Evolutionary conservation across 2,113 vertebrate species (phyloP).

Genomic region (Dolichallabes microphthalmus): DNA sequence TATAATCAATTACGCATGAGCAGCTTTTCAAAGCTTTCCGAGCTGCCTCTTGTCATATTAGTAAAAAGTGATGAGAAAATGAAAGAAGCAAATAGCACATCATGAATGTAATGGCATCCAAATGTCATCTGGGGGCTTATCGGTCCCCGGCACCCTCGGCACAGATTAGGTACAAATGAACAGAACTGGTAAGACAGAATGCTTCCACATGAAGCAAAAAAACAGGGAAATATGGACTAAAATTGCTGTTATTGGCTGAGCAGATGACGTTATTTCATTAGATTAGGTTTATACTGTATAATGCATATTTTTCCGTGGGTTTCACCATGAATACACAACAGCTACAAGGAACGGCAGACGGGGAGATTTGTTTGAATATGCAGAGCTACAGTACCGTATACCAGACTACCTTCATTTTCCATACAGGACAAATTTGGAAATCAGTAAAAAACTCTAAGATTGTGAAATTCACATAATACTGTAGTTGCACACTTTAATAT

Average conservation of each 20-base stretch:
- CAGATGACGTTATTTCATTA: neutral
- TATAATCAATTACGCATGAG: neutral
- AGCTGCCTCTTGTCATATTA: neutral
- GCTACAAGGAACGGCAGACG: neutral
- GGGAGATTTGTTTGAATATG: neutral
- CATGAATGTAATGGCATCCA: constrained; percentile 23
- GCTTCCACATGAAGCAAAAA: neutral
- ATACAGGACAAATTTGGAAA: neutral
- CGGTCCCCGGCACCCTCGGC: constrained; percentile 12
- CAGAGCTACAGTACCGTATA: neutral
- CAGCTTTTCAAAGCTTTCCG: neutral
- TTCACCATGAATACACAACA: neutral
- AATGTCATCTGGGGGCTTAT: constrained; percentile 33
- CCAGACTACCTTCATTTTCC: neutral
- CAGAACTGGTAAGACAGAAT: neutral
- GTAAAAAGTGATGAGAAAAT: constrained; percentile 34
- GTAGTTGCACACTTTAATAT: too few relatives aligned
- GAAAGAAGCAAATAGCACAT: constrained; percentile 12
- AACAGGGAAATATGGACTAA: neutral
- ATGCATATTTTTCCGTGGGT: neutral
- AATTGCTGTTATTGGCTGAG: neutral
- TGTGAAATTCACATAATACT: neutral
- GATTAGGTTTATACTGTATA: neutral
- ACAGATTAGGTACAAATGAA: constrained; percentile 28
- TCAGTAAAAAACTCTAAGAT: neutral